Percentiles rank a stretch among this genome's conserved stretches.
Conservation (phyloP, 2,797 vertebrate species). For the Hapalemur alaotrensis region DNA sequence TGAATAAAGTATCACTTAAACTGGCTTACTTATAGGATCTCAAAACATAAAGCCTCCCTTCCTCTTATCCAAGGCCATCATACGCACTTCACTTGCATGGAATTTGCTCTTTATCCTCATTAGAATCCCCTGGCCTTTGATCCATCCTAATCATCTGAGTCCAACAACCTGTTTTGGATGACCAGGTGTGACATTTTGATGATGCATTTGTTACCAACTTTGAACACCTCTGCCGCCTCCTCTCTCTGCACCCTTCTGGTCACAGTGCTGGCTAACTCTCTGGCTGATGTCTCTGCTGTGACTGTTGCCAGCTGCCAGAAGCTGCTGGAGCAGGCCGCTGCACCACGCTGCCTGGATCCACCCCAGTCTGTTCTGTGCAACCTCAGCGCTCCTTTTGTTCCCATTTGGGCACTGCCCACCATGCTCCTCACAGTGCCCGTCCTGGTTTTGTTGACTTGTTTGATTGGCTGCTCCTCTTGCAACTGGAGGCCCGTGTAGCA, state of each 20-base stretch:
- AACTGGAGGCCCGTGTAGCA: neutral
- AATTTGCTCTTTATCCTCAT: neutral
- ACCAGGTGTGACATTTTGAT: neutral
- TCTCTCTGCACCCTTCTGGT: neutral
- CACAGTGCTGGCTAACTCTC: neutral
- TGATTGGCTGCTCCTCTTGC: neutral
- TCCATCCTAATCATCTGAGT: neutral
- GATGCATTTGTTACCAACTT: neutral
- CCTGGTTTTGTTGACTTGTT: neutral
- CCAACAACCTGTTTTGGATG: neutral
- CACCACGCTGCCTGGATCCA: neutral
- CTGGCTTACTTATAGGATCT: neutral
- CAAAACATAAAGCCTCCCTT: neutral
- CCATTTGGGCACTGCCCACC: neutral
- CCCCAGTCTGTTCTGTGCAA: neutral
- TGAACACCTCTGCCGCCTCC: neutral
- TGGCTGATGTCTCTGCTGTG: neutral
- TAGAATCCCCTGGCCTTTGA: neutral
- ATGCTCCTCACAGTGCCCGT: fast-evolving
- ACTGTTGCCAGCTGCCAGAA: neutral
- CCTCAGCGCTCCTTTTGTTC: neutral
- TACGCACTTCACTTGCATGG: neutral
- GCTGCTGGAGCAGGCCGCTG: neutral
- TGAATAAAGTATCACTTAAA: neutral
- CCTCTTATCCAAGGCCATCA: neutral